phyloP scores from a whole-genome alignment of 2,888 invertebrate genomes.

The Maniola hyperantus region DNA sequence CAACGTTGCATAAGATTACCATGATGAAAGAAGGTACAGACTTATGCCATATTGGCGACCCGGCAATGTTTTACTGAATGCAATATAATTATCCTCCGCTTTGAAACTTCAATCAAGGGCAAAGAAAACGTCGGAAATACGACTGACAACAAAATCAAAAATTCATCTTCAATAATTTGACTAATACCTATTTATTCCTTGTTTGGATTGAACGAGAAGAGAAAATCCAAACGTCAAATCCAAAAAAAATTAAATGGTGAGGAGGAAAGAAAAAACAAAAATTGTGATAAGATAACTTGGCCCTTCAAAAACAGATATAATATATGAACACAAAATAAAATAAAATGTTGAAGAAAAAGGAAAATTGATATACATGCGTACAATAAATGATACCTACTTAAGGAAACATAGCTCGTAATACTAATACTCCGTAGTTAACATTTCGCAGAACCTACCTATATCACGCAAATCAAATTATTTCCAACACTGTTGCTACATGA shows the following conservation, averaged over 20 bases:
- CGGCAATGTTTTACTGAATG: not conserved
- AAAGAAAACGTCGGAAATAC: not conserved
- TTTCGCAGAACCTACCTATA: conserved; percentile 8
- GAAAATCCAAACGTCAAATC: too few relatives aligned
- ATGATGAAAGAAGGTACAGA: conserved; percentile 22
- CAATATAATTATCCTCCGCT: not conserved
- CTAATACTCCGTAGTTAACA: not conserved
- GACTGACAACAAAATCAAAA: not conserved
- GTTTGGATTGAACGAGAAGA: too few relatives aligned
- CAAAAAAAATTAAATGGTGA: too few relatives aligned
- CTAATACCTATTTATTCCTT: not conserved
- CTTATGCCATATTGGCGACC: conserved; percentile 11
- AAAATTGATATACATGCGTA: too few relatives aligned
- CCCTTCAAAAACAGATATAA: too few relatives aligned
- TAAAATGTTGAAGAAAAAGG: too few relatives aligned
- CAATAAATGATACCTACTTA: not conserved
- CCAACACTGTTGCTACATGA: conserved; percentile 3
- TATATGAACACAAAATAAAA: too few relatives aligned
- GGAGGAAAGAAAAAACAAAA: too few relatives aligned
- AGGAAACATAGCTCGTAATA: not conserved
- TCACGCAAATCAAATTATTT: conserved; percentile 15
- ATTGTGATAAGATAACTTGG: too few relatives aligned
- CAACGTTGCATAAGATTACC: conserved; percentile 18
- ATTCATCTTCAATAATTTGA: not conserved
- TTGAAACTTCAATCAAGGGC: conserved; percentile 2